Base-by-base conservation (phyloP, 2,113 vertebrate species). In the Pitta sordida region DNA sequence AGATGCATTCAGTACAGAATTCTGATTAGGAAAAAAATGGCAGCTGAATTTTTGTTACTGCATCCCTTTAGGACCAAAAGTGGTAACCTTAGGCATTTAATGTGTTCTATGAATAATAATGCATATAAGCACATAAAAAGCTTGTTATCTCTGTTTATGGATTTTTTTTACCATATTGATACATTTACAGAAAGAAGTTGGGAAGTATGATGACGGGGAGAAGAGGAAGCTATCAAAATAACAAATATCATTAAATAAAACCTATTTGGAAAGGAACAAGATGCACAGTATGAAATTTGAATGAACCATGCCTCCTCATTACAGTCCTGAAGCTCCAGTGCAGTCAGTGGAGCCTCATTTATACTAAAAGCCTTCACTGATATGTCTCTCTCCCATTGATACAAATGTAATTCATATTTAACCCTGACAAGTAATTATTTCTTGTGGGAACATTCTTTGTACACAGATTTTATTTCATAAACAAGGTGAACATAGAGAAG, bases 21-120 rank as follows among this genome's bases (percentile, higher is more conserved):
- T 93, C 93, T 88, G 94, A 95, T 94, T 84, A 94, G 79, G 51
- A 52, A 92, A 96, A 88, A 90, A 90, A 93, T 2, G 51, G 41
- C 56, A 87, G 63, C 68, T 90, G 87, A 93, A 91, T 94, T 94
- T 95, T 94, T 96, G 95, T 96, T 88, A 78, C 67, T 82, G 63
- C 3, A 13, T 93, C 90, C 91, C 90, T 93, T 41, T 90, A 84
- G 91, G 83, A 93, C 85, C 63, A 59, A 82, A 90, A 86, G 52
- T 0, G 2, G 85, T 95, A 94, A 95, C 92, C 89, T 48, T 63
- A 93, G 90, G 91, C 85, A 90, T 84, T 88, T 91, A 94, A 86
- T 84, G 65, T 94, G 62, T 76, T 76, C 82, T 48, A 95, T 82
- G 88, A 97, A 94, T 88, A 96, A 95, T 83, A 93, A 80, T 60